Evolutionary conservation across 2,888 invertebrate genomes (phyloP), one percentile per base, ranked within the genome.

Genomic region (Eudasyphora cyanicolor): DNA sequence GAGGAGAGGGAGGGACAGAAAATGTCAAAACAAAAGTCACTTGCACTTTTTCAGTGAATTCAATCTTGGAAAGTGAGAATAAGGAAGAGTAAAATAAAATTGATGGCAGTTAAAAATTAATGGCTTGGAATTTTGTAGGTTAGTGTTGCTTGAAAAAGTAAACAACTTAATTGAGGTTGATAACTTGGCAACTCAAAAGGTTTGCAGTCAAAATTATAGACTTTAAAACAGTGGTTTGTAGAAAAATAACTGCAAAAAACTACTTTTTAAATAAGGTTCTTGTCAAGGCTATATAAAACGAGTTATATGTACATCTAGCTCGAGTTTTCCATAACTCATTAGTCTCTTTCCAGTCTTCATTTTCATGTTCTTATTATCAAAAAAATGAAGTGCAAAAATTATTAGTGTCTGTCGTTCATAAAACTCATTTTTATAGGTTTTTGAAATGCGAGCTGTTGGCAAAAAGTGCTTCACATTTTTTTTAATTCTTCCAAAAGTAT

Each of bases 301-400:
- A 45, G 67, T 70, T 74, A 35, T 54, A n/a, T n/a, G n/a, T n/a
- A n/a, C n/a, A n/a, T n/a, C n/a, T n/a, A n/a, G n/a, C n/a, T n/a
- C n/a, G n/a, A n/a, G n/a, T n/a, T n/a, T n/a, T n/a, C n/a, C n/a
- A n/a, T n/a, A n/a, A n/a, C n/a, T 38, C 54, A 17, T 51, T 42
- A 19, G 21, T 67, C 57, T 29, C 57, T 29, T 49, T 27, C 14
- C 54, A 42, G 19, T 49, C 42, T 78, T 57, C 17, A 45, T 70
- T 42, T 62, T 27, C 51, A 49, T 49, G 29, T 35, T 57, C 62
- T 24, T 51, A 51, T 42, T 69, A 70, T 73, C 77, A 80, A 81
- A 84, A 81, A 78, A 81, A 81, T 84, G 84, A 81, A 81, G 84
- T 84, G 84, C 76, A 84, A 78, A 84, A 84, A 81, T 73, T 84